A percentile compares a stretch with the other conserved stretches of the same genome.
Conservation (phyloP, 2,888 invertebrate genomes). For the Cantharis rufa region DNA sequence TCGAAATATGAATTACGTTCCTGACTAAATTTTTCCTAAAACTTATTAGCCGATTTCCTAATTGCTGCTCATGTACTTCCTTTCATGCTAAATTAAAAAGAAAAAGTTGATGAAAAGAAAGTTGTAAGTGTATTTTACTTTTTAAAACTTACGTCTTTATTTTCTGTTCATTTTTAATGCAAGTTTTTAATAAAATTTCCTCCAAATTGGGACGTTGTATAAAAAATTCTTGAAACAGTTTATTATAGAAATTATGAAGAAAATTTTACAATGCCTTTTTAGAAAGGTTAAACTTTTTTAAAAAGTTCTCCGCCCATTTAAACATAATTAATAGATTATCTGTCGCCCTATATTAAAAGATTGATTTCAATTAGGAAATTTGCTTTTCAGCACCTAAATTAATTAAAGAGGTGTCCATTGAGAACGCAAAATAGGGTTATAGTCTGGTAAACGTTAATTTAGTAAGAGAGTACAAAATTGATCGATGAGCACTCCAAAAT, state of each 20-base stretch:
- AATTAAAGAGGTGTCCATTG: slow-evolving; percentile 40
- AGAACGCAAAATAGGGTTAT: slow-evolving; percentile 23
- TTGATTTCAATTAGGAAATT: slow-evolving; percentile 47
- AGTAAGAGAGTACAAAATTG: background rate
- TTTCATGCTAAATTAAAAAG: background rate
- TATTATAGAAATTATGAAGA: background rate
- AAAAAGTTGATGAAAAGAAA: background rate
- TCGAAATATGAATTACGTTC: too few species aligned
- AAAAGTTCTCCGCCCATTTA: slow-evolving; percentile 46
- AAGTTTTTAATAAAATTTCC: background rate
- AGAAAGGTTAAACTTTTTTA: background rate
- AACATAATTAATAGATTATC: slow-evolving; percentile 51
- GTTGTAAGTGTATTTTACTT: background rate
- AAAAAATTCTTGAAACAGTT: background rate
- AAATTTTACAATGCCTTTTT: background rate
- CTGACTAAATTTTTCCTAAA: background rate
- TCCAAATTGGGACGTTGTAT: background rate
- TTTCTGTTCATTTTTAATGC: background rate
- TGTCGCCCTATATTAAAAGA: slow-evolving; percentile 49
- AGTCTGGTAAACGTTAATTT: slow-evolving; percentile 27
- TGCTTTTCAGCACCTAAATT: slow-evolving; percentile 46
- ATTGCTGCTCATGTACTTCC: background rate
- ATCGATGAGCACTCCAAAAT: background rate
- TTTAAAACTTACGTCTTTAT: background rate
- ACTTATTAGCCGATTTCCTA: background rate